Conservation (phyloP, 2,797 vertebrate species). For the Alcedo quadribrachys region DNA sequence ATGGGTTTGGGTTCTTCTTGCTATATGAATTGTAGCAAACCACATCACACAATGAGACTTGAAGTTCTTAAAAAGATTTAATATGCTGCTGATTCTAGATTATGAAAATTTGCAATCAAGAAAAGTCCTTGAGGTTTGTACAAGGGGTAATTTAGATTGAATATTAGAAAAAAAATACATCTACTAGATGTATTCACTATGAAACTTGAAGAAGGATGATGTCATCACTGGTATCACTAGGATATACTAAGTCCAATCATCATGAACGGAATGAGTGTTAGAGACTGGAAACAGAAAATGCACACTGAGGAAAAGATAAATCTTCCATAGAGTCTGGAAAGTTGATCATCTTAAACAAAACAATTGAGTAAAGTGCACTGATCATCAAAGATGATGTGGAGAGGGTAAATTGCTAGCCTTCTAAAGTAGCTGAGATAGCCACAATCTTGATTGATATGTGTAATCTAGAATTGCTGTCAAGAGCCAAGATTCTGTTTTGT, state of each 20-base stretch:
- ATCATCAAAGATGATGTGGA: not conserved
- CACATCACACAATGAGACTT: not conserved
- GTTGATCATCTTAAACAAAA: not conserved
- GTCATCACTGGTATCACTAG: not conserved
- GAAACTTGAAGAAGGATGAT: not conserved
- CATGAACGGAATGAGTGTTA: not conserved
- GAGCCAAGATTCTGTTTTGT: not conserved
- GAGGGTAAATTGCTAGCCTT: not conserved
- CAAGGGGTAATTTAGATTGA: too few species aligned
- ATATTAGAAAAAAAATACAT: too few species aligned
- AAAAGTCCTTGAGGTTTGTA: not conserved
- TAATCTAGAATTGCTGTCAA: not conserved
- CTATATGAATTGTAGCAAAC: not conserved
- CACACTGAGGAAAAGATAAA: not conserved
- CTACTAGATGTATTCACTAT: not conserved
- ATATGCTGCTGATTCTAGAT: not conserved
- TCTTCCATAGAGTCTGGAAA: not conserved
- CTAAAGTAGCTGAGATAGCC: not conserved
- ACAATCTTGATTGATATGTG: not conserved
- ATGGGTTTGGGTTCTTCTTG: not conserved
- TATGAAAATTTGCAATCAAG: not conserved
- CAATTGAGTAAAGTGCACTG: not conserved
- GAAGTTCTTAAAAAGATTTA: not conserved
- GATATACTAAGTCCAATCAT: not conserved
- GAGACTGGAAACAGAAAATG: slow-evolving; percentile 4